Base-by-base conservation (phyloP, 2,888 invertebrate genomes). In the Hirtodrosophila confusa region DNA sequence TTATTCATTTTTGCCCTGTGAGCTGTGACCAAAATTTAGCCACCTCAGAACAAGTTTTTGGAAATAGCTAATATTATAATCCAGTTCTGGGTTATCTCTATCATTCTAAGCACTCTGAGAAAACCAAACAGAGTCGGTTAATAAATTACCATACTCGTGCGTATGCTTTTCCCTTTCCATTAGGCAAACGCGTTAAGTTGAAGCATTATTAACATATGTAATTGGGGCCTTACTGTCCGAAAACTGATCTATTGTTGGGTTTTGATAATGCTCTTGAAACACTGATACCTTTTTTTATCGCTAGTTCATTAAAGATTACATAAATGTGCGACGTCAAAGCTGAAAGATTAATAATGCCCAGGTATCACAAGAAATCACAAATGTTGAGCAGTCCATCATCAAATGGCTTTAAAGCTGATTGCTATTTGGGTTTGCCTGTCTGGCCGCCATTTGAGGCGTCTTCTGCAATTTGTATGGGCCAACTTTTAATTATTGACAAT, bases 401-500 rank as follows among this genome's bases (percentile, higher is more conserved):
- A 29, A 65, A 48, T 53, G 40, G 41, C 53, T 24, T 35, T n/a
- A 41, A 47, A 27, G 56, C 39, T 47, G 62, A 60, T 68, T 57
- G 39, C 56, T 51, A 44, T 35, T 55, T n/a, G 53, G 39, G 55
- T 51, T 51, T 54, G 69, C 49, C 29, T 45, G 12, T 7, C 51
- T 35, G 17, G 17, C 17, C 17, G 17, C 17, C 17, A 17, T 17
- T 12, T 43, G 39, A 10, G 47, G 41, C 62, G 58, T 63, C 76
- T 71, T 76, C 67, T 29, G 36, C 50, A 9, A 45, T 41, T 55
- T 63, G 54, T 54, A 56, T 75, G 75, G 43, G 39, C 58, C 75
- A 75, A 75, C 67, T 55, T 75, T 72, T 75, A 72, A 75, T 77
- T 75, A 75, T 58, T 58, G 57, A 78, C 73, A 69, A 77, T 75